Evolutionary conservation across 2,888 invertebrate species (phyloP).

Genomic region (Drepanosiphum platanoidis): DNA sequence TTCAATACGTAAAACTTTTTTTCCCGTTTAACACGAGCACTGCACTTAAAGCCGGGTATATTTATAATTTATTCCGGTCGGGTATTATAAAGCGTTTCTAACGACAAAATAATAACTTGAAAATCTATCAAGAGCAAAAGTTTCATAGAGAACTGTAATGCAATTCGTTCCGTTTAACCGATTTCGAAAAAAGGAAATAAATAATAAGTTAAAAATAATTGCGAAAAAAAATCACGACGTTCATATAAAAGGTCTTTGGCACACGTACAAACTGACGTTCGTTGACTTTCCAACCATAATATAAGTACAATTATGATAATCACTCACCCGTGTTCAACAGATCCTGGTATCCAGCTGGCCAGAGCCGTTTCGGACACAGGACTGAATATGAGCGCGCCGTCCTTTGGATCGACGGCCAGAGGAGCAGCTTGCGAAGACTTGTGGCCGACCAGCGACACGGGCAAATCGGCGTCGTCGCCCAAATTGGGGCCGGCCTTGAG

Average conservation of each 20-base stretch:
- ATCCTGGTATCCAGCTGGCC: slow-evolving; percentile 81
- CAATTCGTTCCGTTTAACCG: not conserved
- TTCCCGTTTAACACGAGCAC: not conserved
- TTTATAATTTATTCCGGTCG: not conserved
- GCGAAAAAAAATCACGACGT: no score
- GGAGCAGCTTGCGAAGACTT: slow-evolving; percentile 87
- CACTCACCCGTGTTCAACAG: slow-evolving; percentile 76
- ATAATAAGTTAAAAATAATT: no score
- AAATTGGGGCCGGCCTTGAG: slow-evolving; percentile 77
- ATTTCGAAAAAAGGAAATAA: not conserved
- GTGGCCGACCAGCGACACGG: slow-evolving; percentile 80
- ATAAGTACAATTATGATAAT: not conserved
- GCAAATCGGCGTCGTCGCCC: slow-evolving; percentile 76
- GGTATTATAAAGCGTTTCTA: not conserved
- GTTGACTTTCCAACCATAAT: not conserved
- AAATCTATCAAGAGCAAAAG: not conserved
- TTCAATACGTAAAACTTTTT: not conserved
- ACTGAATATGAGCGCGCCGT: slow-evolving; percentile 81
- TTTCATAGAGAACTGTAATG: not conserved
- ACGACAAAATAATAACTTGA: not conserved
- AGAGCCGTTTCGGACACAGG: slow-evolving; percentile 83
- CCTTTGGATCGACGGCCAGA: slow-evolving; percentile 76
- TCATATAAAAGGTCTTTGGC: not conserved
- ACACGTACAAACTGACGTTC: not conserved
- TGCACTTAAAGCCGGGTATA: not conserved